phyloP scores from a whole-genome alignment of 2,113 vertebrate genomes.

The Syngnathus floridae region DNA sequence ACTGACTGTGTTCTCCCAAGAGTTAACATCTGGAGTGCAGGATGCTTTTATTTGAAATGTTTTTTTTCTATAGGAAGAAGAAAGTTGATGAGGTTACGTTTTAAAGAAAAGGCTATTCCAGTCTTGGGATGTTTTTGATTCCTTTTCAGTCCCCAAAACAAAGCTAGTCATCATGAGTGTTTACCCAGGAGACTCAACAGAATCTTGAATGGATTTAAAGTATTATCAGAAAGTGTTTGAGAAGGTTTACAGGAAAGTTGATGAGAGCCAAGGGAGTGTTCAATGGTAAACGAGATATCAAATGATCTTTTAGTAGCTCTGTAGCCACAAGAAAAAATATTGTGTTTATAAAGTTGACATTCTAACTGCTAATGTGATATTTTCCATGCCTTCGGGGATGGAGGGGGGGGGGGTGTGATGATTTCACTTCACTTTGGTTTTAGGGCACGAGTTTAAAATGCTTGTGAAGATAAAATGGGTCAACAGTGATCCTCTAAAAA shows the following conservation, averaged over 20 bases:
- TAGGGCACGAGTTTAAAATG: conserved; percentile 2
- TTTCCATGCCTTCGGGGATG: conserved; percentile 23
- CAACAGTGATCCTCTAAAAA: too few relatives aligned
- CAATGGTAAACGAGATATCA: conserved; percentile 41
- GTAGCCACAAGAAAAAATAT: conserved; percentile 6
- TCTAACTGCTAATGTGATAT: conserved; percentile 12
- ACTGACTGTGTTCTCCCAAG: neutral
- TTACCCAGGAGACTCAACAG: conserved; percentile 40
- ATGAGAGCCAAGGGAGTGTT: conserved; percentile 48
- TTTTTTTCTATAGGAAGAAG: conserved; percentile 34
- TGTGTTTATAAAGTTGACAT: conserved; percentile 17
- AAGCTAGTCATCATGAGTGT: conserved; percentile 6
- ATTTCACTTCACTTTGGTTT: conserved; percentile 33
- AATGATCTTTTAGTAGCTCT: conserved; percentile 23
- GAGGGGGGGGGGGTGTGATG: too few relatives aligned
- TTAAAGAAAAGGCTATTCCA: conserved; percentile 18
- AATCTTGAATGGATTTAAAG: conserved; percentile 25
- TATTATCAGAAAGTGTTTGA: conserved; percentile 45
- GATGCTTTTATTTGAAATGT: conserved; percentile 19
- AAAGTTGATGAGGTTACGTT: conserved; percentile 28
- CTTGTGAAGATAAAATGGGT: neutral
- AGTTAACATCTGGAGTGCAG: conserved; percentile 28
- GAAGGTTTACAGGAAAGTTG: conserved; percentile 63
- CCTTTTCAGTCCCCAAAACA: conserved; percentile 36
- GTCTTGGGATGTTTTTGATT: conserved; percentile 41